Percentiles rank a stretch among this genome's conserved stretches.
These are phyloP conservation scores for Drosophila azteca DNA, from an alignment of 1,140 invertebrate genomes.

Conservation along the genomic window DNA sequence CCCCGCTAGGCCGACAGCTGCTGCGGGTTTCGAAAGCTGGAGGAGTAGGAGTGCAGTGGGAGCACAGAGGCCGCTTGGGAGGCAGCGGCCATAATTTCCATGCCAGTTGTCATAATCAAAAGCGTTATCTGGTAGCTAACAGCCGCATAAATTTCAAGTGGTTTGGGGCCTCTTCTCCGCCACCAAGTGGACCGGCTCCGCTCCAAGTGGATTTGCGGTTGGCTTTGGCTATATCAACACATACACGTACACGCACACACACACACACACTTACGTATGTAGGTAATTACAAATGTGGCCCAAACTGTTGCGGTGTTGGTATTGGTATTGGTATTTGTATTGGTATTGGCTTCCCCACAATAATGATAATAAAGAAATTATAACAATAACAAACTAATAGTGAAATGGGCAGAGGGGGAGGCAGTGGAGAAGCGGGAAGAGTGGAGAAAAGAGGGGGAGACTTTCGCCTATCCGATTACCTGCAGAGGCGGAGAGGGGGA, in stretches of 20 bases:
- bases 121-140: slow-evolving; percentile 79
- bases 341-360: slow-evolving; percentile 53
- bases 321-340: slow-evolving; percentile 41
- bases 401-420: slow-evolving; percentile 29
- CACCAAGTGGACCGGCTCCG: slow-evolving; percentile 51
- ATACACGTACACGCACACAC: slow-evolving; percentile 5
- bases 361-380: slow-evolving; percentile 79
- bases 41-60: slow-evolving; percentile 11
- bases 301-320: slow-evolving; percentile 22
- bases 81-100: slow-evolving; percentile 45
- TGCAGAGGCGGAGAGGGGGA: slow-evolving; percentile 27
- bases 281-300: slow-evolving; percentile 52
- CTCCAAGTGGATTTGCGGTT: slow-evolving; percentile 79
- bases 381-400: slow-evolving; percentile 79
- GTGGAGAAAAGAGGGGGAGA: slow-evolving; percentile 38
- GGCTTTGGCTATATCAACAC: slow-evolving; percentile 67
- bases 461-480: slow-evolving; percentile 80
- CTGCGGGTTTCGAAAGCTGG: slow-evolving; percentile 34
- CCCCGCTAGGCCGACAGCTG: slow-evolving; percentile 54
- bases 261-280: too few species aligned
- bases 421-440: slow-evolving; percentile 20
- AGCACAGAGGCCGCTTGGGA: slow-evolving; percentile 24
- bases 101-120: slow-evolving; percentile 79
- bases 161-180: slow-evolving; percentile 45
- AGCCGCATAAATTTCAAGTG: slow-evolving; percentile 78